Conservation (phyloP, 2,888 invertebrate genomes). For the Brachyopa scutellaris region DNA sequence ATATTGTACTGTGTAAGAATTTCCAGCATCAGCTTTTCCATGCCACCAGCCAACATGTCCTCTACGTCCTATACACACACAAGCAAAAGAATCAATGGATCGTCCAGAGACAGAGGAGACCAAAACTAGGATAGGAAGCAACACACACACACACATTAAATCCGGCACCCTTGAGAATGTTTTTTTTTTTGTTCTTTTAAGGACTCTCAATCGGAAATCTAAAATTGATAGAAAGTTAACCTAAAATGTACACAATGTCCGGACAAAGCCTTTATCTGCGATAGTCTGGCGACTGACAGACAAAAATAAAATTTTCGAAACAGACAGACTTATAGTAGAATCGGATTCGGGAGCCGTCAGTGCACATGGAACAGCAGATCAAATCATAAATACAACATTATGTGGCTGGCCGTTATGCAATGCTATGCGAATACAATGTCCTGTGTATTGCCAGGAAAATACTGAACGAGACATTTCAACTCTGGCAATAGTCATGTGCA, state of each 20-base stretch:
- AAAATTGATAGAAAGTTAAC: slow-evolving; percentile 69
- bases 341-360: slow-evolving; percentile 32
- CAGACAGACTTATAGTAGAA: slow-evolving; percentile 48
- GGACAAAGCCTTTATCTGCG: slow-evolving; percentile 65
- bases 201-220: slow-evolving; percentile 64
- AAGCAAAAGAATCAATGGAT: slow-evolving; percentile 55
- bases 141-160: slow-evolving; percentile 1
- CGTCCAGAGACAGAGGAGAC: slow-evolving; percentile 42
- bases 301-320: slow-evolving; percentile 62
- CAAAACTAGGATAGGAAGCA: slow-evolving; percentile 36
- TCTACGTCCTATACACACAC: slow-evolving; percentile 33
- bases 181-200: slow-evolving; percentile 36
- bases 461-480: slow-evolving; percentile 56
- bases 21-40: slow-evolving; percentile 58
- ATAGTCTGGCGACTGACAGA: slow-evolving; percentile 63
- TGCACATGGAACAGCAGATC: slow-evolving; percentile 37
- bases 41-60: slow-evolving; percentile 15
- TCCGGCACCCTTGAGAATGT: slow-evolving; percentile 43
- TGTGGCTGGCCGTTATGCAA: slow-evolving; percentile 60
- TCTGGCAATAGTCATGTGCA: slow-evolving; percentile 64
- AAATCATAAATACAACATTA: slow-evolving; percentile 68
- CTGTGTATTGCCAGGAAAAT: slow-evolving; percentile 47
- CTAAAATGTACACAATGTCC: slow-evolving; percentile 61
- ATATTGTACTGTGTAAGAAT: slow-evolving; percentile 45
- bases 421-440: slow-evolving; percentile 47